Base-by-base conservation (phyloP, 2,888 invertebrate genomes). In the Parthenolecanium corni region DNA sequence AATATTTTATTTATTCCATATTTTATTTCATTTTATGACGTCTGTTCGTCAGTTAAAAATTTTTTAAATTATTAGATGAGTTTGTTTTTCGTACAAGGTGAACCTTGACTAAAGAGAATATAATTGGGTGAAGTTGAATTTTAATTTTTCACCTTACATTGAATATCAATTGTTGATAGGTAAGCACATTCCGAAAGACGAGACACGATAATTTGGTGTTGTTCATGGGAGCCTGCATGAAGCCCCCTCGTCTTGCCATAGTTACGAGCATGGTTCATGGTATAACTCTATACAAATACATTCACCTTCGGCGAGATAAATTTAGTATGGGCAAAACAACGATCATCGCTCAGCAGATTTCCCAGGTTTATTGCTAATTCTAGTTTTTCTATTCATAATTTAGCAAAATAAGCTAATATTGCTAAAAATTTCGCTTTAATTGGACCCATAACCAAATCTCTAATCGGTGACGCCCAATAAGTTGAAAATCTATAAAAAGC, bases 181-280 rank as follows among this genome's bases (percentile, higher is more conserved):
- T 93, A 70, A 90, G 92, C 54, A 94, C 90, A 70, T 90, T 97
- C 76, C 84, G 95, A 65, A 97, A 97, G 77, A 96, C 97, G 6
- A 83, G 98, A 0, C 98, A 98, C 76, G 97, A 97, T 75, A 98
- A 98, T 79, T 77, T 98, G 67, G 94, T 97, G 58, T 80, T 98
- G 57, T 99, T 98, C 77, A 95, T 97, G 92, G 98, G 98, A 67
- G 97, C 96, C 67, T 97, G 96, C 74, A 94, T 96, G 91, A 95
- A 96, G 76, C 93, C 93, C 66, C 94, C 95, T 25, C 83, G 87
- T 68, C 80, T 97, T 70, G 97, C 95, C 46, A 96, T 98, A 72
- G 94, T 98, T 42, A 98, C 96, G 65, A 92, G 93, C 71, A 83
- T 95, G 74, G 95, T 95, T 76, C 93, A 94, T 76, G 96, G 96